Percentiles rank a stretch among this genome's conserved stretches.
Conservation (phyloP, 53 echinoderm and acorn worm species). For the Pentamera pediparva region DNA sequence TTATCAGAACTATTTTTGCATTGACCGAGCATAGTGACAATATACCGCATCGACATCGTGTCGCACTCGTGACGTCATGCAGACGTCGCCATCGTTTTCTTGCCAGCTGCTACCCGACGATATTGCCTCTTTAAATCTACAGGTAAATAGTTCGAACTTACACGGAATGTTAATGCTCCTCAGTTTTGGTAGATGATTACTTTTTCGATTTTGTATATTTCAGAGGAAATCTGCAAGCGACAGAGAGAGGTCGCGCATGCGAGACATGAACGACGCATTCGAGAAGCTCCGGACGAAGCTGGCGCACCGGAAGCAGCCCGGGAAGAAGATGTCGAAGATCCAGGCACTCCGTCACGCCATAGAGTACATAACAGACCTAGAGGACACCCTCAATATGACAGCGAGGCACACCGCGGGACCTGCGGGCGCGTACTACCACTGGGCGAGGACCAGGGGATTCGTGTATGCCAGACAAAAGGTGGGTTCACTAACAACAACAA, state of each 20-base stretch:
- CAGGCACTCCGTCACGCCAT: conserved; percentile 90
- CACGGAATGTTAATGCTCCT: too few relatives aligned
- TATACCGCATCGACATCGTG: too few relatives aligned
- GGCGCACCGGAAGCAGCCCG: conserved; percentile 93
- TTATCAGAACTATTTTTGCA: background rate
- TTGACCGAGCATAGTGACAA: background rate
- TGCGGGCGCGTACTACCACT: conserved; percentile 87
- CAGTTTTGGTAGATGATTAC: background rate
- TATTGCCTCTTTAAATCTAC: background rate
- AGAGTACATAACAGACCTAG: conserved; percentile 89
- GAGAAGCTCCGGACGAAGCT: conserved; percentile 83
- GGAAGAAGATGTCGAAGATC: conserved; percentile 98
- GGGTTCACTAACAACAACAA: background rate
- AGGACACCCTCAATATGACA: conserved; percentile 93
- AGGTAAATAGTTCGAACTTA: background rate
- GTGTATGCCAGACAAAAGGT: conserved; percentile 98
- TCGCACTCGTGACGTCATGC: too few relatives aligned
- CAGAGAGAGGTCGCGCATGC: conserved; percentile 78
- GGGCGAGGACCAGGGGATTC: conserved; percentile 96
- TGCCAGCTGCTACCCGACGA: too few relatives aligned
- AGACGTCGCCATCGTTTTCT: too few relatives aligned
- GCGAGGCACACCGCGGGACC: conserved; percentile 69
- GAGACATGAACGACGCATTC: conserved; percentile 98
- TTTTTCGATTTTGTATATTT: background rate
- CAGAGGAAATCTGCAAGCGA: conserved; percentile 36